Conservation (phyloP, 1,140 invertebrate species). For the Euwallacea similis region DNA sequence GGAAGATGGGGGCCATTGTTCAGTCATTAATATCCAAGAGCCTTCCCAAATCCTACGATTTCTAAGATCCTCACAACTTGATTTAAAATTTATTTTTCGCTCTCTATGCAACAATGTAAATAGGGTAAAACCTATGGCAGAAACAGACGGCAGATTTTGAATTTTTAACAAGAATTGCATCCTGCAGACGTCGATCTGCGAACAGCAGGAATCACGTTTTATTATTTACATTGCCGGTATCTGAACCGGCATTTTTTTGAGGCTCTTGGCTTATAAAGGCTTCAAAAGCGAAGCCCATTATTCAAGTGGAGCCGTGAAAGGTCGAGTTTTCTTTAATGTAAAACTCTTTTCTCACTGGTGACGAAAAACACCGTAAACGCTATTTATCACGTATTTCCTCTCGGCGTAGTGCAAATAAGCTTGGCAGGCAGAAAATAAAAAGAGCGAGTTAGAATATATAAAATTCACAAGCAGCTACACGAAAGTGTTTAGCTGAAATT, state of each 20-base stretch:
- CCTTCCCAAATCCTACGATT: too few species aligned
- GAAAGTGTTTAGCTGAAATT: too few species aligned
- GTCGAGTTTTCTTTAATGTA: slow-evolving; percentile 2
- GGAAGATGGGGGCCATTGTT: too few species aligned
- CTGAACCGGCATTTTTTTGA: background rate
- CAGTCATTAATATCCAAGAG: too few species aligned
- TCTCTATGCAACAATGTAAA: slow-evolving; percentile 10
- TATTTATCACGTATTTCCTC: slow-evolving; percentile 6
- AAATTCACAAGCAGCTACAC: background rate
- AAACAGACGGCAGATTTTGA: background rate
- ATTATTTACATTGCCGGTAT: background rate
- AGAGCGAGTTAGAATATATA: slow-evolving; percentile 1
- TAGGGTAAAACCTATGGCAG: background rate
- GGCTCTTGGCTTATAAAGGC: background rate
- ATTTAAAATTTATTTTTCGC: slow-evolving; percentile 14
- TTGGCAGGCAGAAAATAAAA: slow-evolving; percentile 2
- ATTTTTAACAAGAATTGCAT: background rate
- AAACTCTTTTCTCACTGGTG: background rate
- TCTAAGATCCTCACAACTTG: background rate
- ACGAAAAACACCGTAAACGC: slow-evolving; percentile 4
- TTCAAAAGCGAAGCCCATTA: slow-evolving; percentile 1
- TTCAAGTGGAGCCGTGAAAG: background rate
- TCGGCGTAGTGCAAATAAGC: background rate
- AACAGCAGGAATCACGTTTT: too few species aligned
- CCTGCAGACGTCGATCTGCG: background rate